Percentiles rank a stretch among this genome's conserved stretches.
Evolutionary conservation across 2,113 vertebrate genomes (phyloP).

Genomic region (Coptodon bakossiorum): DNA sequence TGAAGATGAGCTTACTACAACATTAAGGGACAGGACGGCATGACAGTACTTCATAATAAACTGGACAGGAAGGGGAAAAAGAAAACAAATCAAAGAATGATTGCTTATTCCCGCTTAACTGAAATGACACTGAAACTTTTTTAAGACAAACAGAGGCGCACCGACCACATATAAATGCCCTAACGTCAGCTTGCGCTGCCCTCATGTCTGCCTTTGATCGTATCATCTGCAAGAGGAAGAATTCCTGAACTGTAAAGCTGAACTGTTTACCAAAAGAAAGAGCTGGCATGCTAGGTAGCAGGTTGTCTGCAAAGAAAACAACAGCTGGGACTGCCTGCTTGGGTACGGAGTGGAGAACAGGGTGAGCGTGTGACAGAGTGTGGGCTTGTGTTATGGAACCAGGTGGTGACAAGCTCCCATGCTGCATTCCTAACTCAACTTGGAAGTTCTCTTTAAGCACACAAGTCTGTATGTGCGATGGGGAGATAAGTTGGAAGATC

Average conservation of each 20-base stretch:
- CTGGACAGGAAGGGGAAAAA: neutral
- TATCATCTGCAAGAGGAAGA: neutral
- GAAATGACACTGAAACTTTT: neutral
- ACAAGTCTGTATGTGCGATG: neutral
- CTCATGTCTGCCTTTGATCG: neutral
- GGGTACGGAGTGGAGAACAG: constrained; percentile 4
- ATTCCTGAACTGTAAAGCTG: neutral
- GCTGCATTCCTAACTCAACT: constrained; percentile 35
- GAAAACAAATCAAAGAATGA: neutral
- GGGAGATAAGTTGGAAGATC: neutral
- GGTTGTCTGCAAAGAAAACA: constrained; percentile 57
- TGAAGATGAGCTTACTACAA: constrained; percentile 43
- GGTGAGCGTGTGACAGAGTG: neutral
- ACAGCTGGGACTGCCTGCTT: constrained; percentile 46
- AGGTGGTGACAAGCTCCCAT: constrained; percentile 22
- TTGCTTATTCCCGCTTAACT: neutral
- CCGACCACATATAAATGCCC: neutral
- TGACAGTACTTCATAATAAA: neutral
- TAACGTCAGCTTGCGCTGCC: neutral
- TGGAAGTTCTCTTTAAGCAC: neutral
- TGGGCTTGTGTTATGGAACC: neutral
- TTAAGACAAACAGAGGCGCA: neutral
- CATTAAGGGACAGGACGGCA: constrained; percentile 31
- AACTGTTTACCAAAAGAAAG: constrained; percentile 3
- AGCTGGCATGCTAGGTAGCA: constrained; percentile 46